phyloP scores from a whole-genome alignment of 2,888 invertebrate species.

The Chrysomela aeneicollis region DNA sequence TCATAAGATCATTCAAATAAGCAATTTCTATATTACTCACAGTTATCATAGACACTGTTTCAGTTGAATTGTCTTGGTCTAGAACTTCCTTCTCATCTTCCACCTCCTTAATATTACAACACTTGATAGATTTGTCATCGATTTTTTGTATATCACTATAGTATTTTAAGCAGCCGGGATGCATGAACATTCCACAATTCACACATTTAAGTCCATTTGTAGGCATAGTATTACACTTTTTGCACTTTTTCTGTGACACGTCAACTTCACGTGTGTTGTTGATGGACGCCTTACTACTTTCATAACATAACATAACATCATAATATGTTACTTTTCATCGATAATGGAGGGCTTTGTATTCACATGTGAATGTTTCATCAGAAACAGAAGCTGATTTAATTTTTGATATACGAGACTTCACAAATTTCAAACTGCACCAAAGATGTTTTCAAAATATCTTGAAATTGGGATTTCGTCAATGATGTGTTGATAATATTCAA shows the following conservation, averaged over 20 bases:
- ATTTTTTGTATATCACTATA: slow-evolving; percentile 3
- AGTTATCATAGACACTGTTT: background rate
- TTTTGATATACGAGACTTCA: no score
- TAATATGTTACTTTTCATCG: no score
- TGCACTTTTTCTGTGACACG: slow-evolving; percentile 6
- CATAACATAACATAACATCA: no score
- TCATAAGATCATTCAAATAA: background rate
- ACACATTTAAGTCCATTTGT: slow-evolving; percentile 8
- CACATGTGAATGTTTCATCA: no score
- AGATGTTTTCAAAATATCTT: no score
- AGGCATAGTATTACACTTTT: background rate
- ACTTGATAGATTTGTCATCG: slow-evolving; percentile 9
- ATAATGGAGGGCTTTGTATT: no score
- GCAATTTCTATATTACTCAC: slow-evolving; percentile 5
- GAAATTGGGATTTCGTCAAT: no score
- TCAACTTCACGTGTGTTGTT: slow-evolving; percentile 6
- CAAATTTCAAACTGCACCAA: no score
- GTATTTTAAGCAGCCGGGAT: slow-evolving; percentile 7
- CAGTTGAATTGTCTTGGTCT: slow-evolving; percentile 1
- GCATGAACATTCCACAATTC: background rate
- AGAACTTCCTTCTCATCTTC: slow-evolving; percentile 1
- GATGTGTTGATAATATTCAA: no score
- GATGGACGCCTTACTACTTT: slow-evolving; percentile 1
- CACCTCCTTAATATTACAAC: slow-evolving; percentile 1
- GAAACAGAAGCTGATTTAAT: no score